These are phyloP conservation scores for Python bivittatus DNA, from an alignment of 2,113 vertebrate species.

Conservation along the genomic window DNA sequence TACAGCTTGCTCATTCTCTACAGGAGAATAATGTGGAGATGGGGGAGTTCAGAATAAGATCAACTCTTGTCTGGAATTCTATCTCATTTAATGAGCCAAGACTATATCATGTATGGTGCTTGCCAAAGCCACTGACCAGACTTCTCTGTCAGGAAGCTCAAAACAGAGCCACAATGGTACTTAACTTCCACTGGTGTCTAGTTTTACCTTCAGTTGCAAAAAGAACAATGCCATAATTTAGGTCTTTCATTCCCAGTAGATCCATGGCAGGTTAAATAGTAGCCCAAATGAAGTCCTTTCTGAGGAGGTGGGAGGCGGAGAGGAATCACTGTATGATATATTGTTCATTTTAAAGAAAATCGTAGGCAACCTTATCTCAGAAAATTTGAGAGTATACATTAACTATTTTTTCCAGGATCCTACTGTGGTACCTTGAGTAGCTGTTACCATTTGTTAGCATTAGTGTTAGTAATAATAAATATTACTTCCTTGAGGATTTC, in stretches of 20 bases:
- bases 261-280: not conserved
- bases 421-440: not conserved
- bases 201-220: not conserved
- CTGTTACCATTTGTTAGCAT: not conserved
- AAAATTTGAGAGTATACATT: not conserved
- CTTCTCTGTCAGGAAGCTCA: not conserved
- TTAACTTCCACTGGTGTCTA: not conserved
- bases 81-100: not conserved
- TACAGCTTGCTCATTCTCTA: not conserved
- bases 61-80: not conserved
- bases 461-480: not conserved
- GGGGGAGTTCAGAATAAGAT: not conserved
- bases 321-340: not conserved
- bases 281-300: not conserved
- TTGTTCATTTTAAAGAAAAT: not conserved
- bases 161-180: not conserved
- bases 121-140: not conserved
- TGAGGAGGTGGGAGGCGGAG: not conserved
- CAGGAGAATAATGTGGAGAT: not conserved
- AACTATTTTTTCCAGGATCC: not conserved
- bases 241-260: not conserved
- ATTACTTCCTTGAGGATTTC: not conserved
- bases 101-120: not conserved
- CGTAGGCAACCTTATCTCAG: not conserved
- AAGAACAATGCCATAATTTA: not conserved